Base-by-base conservation (phyloP, 1,140 invertebrate genomes). In the Zaprionus ornatus region DNA sequence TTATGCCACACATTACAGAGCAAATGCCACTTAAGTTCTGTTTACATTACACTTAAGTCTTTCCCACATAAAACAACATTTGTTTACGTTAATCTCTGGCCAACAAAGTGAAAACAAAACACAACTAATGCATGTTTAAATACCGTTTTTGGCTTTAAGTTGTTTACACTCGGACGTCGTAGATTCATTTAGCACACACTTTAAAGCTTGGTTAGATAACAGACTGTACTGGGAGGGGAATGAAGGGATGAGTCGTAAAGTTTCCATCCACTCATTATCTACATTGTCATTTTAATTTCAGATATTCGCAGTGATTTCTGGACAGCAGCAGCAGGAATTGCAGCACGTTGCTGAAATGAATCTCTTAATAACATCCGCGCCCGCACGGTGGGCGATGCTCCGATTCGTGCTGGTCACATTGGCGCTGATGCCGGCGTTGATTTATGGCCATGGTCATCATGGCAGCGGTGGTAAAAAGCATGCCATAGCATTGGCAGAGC, bases 391-490 rank as follows among this genome's bases (percentile, higher is more conserved):
- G 25, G 48, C 71, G 15, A 17, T 83, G 27, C 32, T 80, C 19
- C 68, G 82, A 19, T 40, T 77, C 5, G 35, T 65, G 23, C 29
- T 88, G 23, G 37, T 79, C 15, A 32, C 62, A 55, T 55, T 88
- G 63, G 54, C 66, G 27, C 66, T 79, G 52, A 62, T 66, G 32
- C 74, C 90, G 37, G 50, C 77, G 48, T 71, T 78, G 59, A 73
- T 73, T 80, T 68, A 82, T 66, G 77, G 79, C 29, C 25, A 81
- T 59, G 74, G 40, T 15, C 57, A 77, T 57, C 63, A 50, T 57
- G 63, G 69, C 12, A 56, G n/a, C 57, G 70, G 37, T 12, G 70
- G 37, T 12, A 74, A 59, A 62, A 69, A 60, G 35, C 52, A 67
- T 64, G 52, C 64, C 9, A 37, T 35, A 10, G 70, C 52, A 2